phyloP scores from a whole-genome alignment of 1,140 invertebrate species.

The Microvelia longipes region DNA sequence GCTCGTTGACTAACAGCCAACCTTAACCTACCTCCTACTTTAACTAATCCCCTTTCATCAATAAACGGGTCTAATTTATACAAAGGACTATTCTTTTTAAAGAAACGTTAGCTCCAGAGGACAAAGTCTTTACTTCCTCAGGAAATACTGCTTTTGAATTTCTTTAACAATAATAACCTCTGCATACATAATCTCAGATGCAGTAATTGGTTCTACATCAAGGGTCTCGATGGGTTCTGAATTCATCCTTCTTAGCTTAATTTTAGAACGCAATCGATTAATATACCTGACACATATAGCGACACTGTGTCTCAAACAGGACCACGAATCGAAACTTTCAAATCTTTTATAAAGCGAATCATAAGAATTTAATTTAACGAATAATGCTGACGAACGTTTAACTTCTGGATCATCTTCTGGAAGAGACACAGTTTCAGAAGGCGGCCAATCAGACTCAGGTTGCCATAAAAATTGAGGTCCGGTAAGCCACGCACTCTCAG shows the following conservation, averaged over 20 bases:
- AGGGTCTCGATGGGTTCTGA: not conserved
- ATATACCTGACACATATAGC: not conserved
- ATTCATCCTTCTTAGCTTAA: not conserved
- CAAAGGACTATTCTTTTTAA: no score
- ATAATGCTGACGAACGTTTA: not conserved
- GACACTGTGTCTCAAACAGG: not conserved
- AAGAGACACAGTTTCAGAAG: not conserved
- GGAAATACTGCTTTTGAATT: no score
- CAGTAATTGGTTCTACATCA: no score
- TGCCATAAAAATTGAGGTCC: not conserved
- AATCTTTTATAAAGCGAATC: not conserved
- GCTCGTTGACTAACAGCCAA: no score
- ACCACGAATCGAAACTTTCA: not conserved
- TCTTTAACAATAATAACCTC: no score
- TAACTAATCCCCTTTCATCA: no score
- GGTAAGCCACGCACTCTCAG: not conserved
- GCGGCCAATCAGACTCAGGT: not conserved
- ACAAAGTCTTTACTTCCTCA: no score
- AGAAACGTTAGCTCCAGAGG: no score
- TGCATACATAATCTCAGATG: no score
- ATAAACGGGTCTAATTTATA: no score
- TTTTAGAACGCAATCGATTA: not conserved
- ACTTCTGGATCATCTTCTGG: not conserved
- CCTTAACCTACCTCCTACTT: no score
- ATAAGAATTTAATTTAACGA: not conserved